These are phyloP conservation scores for Chelon auratus DNA, from an alignment of 2,797 vertebrate genomes.

Conservation along the genomic window DNA sequence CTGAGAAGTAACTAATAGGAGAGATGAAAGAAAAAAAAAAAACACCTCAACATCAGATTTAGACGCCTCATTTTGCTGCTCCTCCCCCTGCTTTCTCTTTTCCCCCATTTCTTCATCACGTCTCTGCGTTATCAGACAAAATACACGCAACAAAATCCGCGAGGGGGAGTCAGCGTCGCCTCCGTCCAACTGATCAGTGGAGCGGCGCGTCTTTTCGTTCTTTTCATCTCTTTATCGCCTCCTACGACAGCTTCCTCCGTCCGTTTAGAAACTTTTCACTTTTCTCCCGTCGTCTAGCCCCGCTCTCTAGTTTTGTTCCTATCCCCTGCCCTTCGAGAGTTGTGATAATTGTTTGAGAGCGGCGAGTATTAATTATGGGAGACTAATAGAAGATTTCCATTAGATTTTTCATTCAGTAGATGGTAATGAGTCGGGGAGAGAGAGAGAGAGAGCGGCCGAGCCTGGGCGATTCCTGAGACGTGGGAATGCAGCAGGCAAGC, in stretches of 20 bases:
- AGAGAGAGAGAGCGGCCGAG: slow-evolving; percentile 21
- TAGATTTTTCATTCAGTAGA: slow-evolving; percentile 25
- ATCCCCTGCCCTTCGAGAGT: slow-evolving; percentile 18
- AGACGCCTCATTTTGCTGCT: slow-evolving; percentile 15
- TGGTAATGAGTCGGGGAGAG: slow-evolving; percentile 38
- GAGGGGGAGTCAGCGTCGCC: slow-evolving; percentile 17
- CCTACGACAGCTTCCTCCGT: slow-evolving; percentile 34
- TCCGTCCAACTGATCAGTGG: slow-evolving; percentile 19
- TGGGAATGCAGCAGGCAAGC: slow-evolving; percentile 16
- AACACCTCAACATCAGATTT: slow-evolving; percentile 40
- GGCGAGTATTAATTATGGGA: slow-evolving; percentile 52
- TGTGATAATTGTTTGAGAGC: slow-evolving; percentile 22
- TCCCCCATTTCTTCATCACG: not conserved
- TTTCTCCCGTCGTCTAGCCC: slow-evolving; percentile 43
- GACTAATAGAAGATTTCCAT: slow-evolving; percentile 12
- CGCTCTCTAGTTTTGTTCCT: slow-evolving; percentile 32
- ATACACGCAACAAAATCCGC: slow-evolving; percentile 20
- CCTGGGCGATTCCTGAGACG: slow-evolving; percentile 33
- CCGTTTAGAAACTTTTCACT: slow-evolving; percentile 43
- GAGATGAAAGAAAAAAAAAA: slow-evolving; percentile 46
- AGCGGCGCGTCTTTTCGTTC: not conserved
- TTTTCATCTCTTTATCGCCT: slow-evolving; percentile 25
- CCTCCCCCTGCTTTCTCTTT: slow-evolving; percentile 6
- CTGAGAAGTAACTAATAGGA: slow-evolving; percentile 41
- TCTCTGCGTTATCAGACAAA: slow-evolving; percentile 26